Conservation (phyloP, 2,113 vertebrate genomes). For the Xenus cinereus region DNA sequence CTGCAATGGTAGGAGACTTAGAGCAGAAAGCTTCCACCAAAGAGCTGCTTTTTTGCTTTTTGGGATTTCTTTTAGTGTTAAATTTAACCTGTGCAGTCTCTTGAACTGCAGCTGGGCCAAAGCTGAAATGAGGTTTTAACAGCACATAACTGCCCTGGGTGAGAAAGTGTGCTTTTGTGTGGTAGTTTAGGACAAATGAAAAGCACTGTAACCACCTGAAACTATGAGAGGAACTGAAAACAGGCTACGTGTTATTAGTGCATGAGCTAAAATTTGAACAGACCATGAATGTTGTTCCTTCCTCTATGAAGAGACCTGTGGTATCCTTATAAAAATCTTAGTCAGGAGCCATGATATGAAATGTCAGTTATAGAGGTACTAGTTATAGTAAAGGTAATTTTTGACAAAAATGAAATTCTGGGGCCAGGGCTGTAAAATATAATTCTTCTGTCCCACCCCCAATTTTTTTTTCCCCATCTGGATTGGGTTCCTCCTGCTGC, state of each 20-base stretch:
- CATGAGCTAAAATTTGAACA: background rate
- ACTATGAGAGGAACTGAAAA: background rate
- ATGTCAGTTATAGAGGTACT: background rate
- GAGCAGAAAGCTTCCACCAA: background rate
- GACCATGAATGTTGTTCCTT: background rate
- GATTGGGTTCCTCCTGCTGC: background rate
- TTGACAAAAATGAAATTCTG: background rate
- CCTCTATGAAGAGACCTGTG: background rate
- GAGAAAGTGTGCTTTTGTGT: background rate
- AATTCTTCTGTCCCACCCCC: background rate
- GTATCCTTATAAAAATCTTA: background rate
- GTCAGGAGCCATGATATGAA: background rate
- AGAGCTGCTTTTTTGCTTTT: background rate
- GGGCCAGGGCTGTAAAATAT: background rate
- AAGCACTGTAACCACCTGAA: background rate
- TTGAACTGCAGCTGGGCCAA: background rate
- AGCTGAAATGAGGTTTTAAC: background rate
- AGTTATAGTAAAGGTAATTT: background rate
- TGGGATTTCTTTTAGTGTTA: background rate
- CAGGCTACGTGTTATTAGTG: fast-evolving
- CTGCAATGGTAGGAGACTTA: background rate
- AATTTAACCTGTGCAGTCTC: background rate
- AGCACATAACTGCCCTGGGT: background rate
- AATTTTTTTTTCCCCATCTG: background rate
- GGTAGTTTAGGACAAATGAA: background rate